Base-by-base conservation (phyloP, 2,113 vertebrate genomes). In the Crotalus viridis region DNA sequence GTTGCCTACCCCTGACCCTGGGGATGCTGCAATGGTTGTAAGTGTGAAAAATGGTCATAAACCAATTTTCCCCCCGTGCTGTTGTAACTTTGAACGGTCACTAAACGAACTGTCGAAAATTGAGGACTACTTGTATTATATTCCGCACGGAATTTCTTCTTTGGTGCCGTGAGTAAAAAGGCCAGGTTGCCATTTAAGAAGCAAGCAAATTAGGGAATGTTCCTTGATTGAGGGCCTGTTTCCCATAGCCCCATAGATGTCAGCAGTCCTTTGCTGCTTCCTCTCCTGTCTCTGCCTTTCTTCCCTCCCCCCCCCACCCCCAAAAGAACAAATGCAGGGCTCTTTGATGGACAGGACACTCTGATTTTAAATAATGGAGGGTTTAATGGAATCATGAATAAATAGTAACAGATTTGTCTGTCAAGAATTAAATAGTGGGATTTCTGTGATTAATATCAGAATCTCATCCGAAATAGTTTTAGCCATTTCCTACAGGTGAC, bases 401-500 rank as follows among this genome's bases (percentile, higher is more conserved):
- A 97, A 96, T 97, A 95, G 96, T 96, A 98, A 95, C 96, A 97
- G 95, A 97, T 97, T 96, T 97, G 93, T 97, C 95, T 97, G 96
- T 97, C 97, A 97, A 94, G 97, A 97, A 97, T 97, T 97, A 97
- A 97, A 97, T 96, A 97, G 95, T 93, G 96, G 92, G 96, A 94
- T 97, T 92, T 97, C 96, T 96, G 97, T 97, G 96, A 96, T 97
- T 98, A 97, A 97, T 97, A 98, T 97, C 59, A 96, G 97, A 97
- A 97, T 97, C 95, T 97, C 96, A 97, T 97, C 95, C 97, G 96
- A 97, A 97, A 96, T 97, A 97, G 95, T 97, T 97, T 96, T 97
- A 97, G 96, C 96, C 95, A 94, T 96, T 97, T 97, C 96, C 96
- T 97, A 96, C 96, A 98, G 97, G 97, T 98, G 97, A 98, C 97